Base-by-base conservation (phyloP, 2,888 invertebrate genomes). In the Tinea semifulvella region DNA sequence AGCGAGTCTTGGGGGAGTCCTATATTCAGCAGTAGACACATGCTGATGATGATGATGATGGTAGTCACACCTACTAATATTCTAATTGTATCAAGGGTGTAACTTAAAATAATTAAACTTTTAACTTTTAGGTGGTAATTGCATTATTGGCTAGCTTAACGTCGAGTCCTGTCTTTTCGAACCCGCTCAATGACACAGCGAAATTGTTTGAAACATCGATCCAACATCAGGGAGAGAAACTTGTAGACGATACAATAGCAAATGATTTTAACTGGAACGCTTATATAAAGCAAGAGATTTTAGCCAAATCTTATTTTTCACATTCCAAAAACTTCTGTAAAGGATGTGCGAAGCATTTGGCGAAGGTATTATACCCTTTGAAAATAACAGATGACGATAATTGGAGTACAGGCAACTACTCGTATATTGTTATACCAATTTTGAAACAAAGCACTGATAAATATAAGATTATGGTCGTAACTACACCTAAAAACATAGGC, bases 401-500 rank as follows among this genome's bases (percentile, higher is more conserved):
- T 11, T 40, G 40, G 40, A 40, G 19, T 22, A 40, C 40, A 2
- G 44, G 48, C 0, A 57, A 57, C 46, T 59, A 57, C 43, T 56
- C 73, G 11, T 65, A 65, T 47, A n/a, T n/a, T n/a, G n/a, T n/a
- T n/a, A 53, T 76, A 42, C 75, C 77, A 1, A 49, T 72, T 3
- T 43, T 70, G 2, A 57, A 55, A 4, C 66, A 70, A 27, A 61
- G 65, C 0, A 63, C 56, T 26, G 51, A 57, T 1, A 55, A 67
- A 36, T 77, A 76, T 45, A 72, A 70, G 48, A 58, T 77, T n/a
- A 46, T 79, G 27, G 67, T 79, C 0, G 77, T 66, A 1, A 61
- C 63, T 1, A 75, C 79, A 0, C 79, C 79, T 1, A 58, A 65
- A 1, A 53, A 66, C 31, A 46, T 74, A 3, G 63, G 52, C 36